Percentiles rank a stretch among this genome's conserved stretches.
phyloP scores from a whole-genome alignment of 2,113 vertebrate genomes.

The Gallinago jamesoni region DNA sequence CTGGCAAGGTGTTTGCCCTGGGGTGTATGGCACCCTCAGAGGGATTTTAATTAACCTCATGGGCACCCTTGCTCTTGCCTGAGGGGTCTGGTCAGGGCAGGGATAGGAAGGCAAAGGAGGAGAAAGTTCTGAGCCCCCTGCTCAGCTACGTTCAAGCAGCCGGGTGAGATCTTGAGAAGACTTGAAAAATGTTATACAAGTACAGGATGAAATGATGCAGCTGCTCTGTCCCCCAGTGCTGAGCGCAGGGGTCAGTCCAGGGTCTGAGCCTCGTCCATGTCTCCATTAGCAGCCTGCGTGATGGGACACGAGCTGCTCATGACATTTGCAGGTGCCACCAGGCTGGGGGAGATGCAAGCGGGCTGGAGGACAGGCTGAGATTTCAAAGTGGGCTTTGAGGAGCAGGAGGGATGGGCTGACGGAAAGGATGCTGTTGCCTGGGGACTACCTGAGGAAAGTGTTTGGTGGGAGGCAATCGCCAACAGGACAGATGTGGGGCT shows the following conservation, averaged over 20 bases:
- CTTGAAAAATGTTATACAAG: conserved; percentile 16
- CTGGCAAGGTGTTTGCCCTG: background rate
- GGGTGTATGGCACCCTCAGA: background rate
- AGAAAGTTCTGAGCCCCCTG: background rate
- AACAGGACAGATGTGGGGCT: background rate
- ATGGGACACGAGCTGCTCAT: background rate
- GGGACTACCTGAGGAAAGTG: background rate
- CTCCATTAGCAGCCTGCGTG: background rate
- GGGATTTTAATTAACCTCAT: rapidly evolving
- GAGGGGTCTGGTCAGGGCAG: background rate
- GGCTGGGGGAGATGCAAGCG: background rate
- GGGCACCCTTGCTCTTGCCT: background rate
- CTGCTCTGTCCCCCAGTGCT: background rate
- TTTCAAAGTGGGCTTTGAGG: background rate
- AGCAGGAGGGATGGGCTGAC: background rate
- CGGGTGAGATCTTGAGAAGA: background rate
- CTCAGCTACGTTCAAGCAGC: background rate
- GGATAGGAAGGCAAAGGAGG: background rate
- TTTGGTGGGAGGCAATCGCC: background rate
- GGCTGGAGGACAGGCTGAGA: background rate
- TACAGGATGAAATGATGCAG: conserved; percentile 28
- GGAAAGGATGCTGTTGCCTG: background rate
- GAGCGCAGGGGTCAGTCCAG: background rate
- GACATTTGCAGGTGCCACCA: background rate
- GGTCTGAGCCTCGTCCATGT: background rate